Evolutionary conservation across 2,888 invertebrate genomes (phyloP).

Genomic region (Eurytoma adleriae): DNA sequence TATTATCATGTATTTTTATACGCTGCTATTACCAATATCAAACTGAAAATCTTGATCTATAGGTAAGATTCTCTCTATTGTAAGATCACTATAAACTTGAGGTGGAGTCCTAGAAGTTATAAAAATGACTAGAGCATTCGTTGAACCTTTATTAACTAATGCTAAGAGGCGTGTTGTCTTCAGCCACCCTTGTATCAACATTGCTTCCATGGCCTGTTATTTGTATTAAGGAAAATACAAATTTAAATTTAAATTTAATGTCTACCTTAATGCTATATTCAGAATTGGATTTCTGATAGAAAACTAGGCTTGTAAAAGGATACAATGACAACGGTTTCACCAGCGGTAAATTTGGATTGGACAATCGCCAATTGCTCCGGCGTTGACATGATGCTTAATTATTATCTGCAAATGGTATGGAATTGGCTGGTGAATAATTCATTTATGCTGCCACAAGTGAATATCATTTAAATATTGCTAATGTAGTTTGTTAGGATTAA

Average conservation of each 20-base stretch:
- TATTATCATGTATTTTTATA: constrained; percentile 22
- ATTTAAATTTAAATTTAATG: constrained; percentile 13
- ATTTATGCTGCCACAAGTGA: not conserved
- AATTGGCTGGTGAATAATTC: constrained; percentile 4
- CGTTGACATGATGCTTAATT: constrained; percentile 66
- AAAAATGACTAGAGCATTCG: constrained; percentile 79
- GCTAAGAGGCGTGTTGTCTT: constrained; percentile 79
- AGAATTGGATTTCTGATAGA: constrained; percentile 32
- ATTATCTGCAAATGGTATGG: constrained; percentile 45
- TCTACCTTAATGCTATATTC: constrained; percentile 33
- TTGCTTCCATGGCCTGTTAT: constrained; percentile 75
- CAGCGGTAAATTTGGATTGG: constrained; percentile 79
- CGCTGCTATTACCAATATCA: constrained; percentile 80
- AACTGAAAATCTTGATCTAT: constrained; percentile 89
- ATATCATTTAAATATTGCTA: constrained; percentile 18
- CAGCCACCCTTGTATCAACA: constrained; percentile 77
- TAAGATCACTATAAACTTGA: constrained; percentile 85
- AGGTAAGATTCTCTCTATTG: constrained; percentile 88
- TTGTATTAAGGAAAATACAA: constrained; percentile 61
- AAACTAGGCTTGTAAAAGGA: constrained; percentile 74
- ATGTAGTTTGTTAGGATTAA: constrained; percentile 2
- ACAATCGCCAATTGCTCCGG: constrained; percentile 75
- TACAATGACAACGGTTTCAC: constrained; percentile 80
- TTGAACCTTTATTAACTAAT: constrained; percentile 79
- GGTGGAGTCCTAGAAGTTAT: constrained; percentile 82